A percentile compares a stretch with the other conserved stretches of the same genome.
Evolutionary conservation across 2,797 vertebrate species (phyloP).

Genomic region (Hippoglossus hippoglossus): DNA sequence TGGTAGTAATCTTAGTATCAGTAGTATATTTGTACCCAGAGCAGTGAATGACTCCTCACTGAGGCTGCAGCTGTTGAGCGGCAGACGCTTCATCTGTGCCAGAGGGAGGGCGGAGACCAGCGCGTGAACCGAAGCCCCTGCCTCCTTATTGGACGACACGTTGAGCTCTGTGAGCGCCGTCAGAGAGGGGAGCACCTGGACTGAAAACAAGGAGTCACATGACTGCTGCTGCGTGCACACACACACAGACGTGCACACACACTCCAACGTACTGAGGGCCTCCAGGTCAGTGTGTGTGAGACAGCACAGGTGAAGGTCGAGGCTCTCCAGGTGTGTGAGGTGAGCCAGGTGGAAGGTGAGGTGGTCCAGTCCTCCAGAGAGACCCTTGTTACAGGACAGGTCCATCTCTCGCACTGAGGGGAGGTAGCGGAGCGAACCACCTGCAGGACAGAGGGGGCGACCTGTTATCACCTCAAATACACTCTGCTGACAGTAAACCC

Average conservation of each 20-base stretch:
- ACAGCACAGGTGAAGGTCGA: constrained; percentile 89
- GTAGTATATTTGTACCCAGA: constrained; percentile 80
- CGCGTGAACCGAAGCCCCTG: constrained; percentile 76
- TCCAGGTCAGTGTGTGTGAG: constrained; percentile 82
- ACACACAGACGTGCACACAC: neutral
- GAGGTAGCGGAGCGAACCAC: constrained; percentile 79
- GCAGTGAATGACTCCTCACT: constrained; percentile 79
- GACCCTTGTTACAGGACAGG: constrained; percentile 86
- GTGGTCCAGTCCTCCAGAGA: constrained; percentile 81
- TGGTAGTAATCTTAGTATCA: neutral
- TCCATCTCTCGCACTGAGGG: constrained; percentile 82
- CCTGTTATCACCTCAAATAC: neutral
- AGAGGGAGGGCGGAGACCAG: constrained; percentile 87
- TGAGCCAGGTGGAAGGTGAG: constrained; percentile 76
- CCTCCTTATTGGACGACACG: constrained; percentile 89
- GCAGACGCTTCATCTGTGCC: constrained; percentile 81
- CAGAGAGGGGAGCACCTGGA: constrained; percentile 88
- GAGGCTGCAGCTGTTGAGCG: constrained; percentile 86
- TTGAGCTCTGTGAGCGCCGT: constrained; percentile 85
- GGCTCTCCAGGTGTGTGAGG: constrained; percentile 82
- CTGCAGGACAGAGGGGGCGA: constrained; percentile 68
- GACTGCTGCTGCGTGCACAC: neutral
- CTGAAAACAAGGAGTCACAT: constrained; percentile 75
- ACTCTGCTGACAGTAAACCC: neutral
- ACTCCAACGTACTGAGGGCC: constrained; percentile 82